A percentile compares a stretch with the other conserved stretches of the same genome.
Conservation (phyloP, 2,888 invertebrate species). For the Prosapia bicincta region DNA sequence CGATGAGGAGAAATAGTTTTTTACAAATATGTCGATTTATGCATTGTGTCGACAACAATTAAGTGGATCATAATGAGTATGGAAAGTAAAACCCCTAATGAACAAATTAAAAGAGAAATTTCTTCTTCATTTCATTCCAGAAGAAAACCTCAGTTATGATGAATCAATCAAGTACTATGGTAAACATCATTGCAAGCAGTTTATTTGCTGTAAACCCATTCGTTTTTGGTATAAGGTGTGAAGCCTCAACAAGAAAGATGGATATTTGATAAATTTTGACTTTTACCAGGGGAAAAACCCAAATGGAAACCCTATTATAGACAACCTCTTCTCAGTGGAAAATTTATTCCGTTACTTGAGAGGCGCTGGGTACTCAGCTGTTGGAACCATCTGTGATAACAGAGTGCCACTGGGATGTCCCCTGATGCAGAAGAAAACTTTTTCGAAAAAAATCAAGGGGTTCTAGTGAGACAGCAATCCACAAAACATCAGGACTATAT, state of each 20-base stretch:
- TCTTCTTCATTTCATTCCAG: background rate
- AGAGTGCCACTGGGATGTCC: no score
- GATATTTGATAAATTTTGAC: constrained; percentile 39
- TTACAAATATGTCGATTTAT: constrained; percentile 30
- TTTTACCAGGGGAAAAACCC: constrained; percentile 40
- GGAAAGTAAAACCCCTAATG: constrained; percentile 31
- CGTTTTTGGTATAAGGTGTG: constrained; percentile 42
- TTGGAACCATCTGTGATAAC: no score
- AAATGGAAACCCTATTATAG: background rate
- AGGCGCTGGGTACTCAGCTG: no score
- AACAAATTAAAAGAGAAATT: constrained; percentile 11
- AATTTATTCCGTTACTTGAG: no score
- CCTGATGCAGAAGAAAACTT: no score
- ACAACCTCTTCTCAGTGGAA: no score
- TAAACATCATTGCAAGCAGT: constrained; percentile 9
- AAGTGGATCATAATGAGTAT: constrained; percentile 27
- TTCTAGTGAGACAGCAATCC: no score
- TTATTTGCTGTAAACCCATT: constrained; percentile 39
- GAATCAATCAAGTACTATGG: constrained; percentile 13
- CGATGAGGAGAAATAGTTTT: constrained; percentile 35
- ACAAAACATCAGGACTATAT: no score
- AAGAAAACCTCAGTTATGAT: constrained; percentile 11
- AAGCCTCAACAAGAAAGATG: no score
- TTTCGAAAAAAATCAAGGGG: no score
- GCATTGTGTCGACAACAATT: constrained; percentile 33